Base-by-base conservation (phyloP, 2,888 invertebrate genomes). In the Agonum fuliginosum region DNA sequence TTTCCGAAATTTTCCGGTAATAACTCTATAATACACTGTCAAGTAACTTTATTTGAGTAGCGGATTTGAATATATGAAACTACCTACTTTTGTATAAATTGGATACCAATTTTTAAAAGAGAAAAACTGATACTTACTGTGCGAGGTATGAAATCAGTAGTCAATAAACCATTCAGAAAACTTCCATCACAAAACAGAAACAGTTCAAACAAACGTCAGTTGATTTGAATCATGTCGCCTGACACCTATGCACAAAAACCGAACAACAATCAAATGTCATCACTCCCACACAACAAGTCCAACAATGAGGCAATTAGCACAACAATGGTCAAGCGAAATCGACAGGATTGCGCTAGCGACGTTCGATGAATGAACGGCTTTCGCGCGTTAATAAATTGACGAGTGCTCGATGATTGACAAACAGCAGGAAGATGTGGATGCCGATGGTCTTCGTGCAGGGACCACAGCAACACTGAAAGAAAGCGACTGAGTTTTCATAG, bases 401-500 rank as follows among this genome's bases (percentile, higher is more conserved):
- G 54, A 34, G 14, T 20, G 69, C 8, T 12, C 24, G 54, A 34
- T 72, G 72, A 54, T 54, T 72, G 51, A 72, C 72, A 54, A 27
- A 51, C 46, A 41, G 41, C 43, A 41, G n/a, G 43, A 37, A 27
- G 58, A 58, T 58, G 67, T 20, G 37, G 51, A 54, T 67, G 20
- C 41, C 20, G 19, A 54, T 24, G 67, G 14, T 62, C 54, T 46
- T 22, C 54, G 48, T 43, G 24, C 74, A 24, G 48, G 67, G 67
- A 41, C 51, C 17, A 19, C 46, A n/a, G 48, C 67, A 20, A 46
- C 46, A 75, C 67, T 67, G 75, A 62, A 75, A 67, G 75, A 75
- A 75, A 67, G 67, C 46, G 48, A 58, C 46, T 19, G 34, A 65
- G 75, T 65, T 67, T 75, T 62, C 48, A 74, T 74, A 74, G 74